Evolutionary conservation across 2,797 vertebrate species (phyloP).

Genomic region (Diplodus sargus): DNA sequence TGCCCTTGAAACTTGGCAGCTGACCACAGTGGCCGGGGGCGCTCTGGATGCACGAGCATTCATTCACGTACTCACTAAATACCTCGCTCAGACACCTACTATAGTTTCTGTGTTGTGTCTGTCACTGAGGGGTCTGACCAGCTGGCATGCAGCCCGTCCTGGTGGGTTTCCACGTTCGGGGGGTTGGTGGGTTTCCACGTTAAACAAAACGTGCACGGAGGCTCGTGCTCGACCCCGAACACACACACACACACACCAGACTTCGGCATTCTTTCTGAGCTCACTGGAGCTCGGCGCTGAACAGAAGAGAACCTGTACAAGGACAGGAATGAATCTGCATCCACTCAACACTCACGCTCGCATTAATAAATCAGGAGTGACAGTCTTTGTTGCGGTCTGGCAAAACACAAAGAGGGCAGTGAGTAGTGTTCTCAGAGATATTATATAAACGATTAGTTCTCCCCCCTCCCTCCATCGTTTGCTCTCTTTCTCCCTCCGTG

Average conservation of each 20-base stretch:
- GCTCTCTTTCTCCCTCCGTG: constrained; percentile 8
- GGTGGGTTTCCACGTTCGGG: neutral
- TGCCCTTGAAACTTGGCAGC: constrained; percentile 59
- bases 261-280: neutral
- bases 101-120: constrained; percentile 25
- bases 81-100: constrained; percentile 12
- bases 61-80: constrained; percentile 25
- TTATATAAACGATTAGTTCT: constrained; percentile 54
- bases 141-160: neutral
- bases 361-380: constrained; percentile 41
- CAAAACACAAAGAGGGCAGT: constrained; percentile 59
- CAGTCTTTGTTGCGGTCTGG: constrained; percentile 48
- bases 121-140: constrained; percentile 14
- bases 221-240: neutral
- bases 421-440: constrained; percentile 48
- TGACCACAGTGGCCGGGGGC: neutral
- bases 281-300: neutral
- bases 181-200: constrained; percentile 17
- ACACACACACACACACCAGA: neutral
- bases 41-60: constrained; percentile 9
- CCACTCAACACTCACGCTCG: constrained; percentile 16
- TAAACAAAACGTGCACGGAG: neutral
- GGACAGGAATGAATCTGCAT: constrained; percentile 19
- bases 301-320: constrained; percentile 12
- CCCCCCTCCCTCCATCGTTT: constrained; percentile 2